Base-by-base conservation (phyloP, 2,113 vertebrate genomes). In the Mirounga angustirostris region DNA sequence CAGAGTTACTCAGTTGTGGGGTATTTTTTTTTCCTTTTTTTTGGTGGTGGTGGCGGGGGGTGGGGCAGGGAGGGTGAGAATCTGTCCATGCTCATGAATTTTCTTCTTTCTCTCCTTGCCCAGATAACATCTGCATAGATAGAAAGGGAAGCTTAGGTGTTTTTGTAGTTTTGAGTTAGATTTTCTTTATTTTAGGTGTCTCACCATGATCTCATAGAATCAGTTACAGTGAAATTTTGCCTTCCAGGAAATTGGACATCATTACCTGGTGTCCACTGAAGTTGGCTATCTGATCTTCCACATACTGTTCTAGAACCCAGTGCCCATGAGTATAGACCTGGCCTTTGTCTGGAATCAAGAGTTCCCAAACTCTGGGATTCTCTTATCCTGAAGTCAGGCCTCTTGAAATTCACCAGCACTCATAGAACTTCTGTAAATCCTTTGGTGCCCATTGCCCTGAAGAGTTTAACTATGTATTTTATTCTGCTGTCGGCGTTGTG, bases 21-120 rank as follows among this genome's bases (percentile, higher is more conserved):
- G 7, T 46, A 9, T 46, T 36, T 36, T 69, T 67, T 67, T 33
- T 19, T n/a, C n/a, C 6, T 30, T 5, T 52, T n/a, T 73, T 73
- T 74, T n/a, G 36, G 1, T n/a, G 4, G 21, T 73, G n/a, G 36
- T 5, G 4, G 13, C 0, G 13, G 4, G 2, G 13, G 9, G 1
- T 4, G 12, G 4, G 40, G 40, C 1, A 8, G 46, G 46, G 46
- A 7, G 7, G 46, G 46, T 46, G 46, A 46, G 46, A 7, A 56
- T 87, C 52, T 73, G 12, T 61, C 11, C 46, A 56, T 30, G 43
- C 36, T 58, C 18, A 46, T 82, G 16, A 89, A 74, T 11, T 22
- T 24, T 69, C 15, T 22, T 33, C 9, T 30, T 96, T 83, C 24
- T 13, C 5, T 63, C 4, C 21, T 65, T 81, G 18, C 58, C 63